Base-by-base conservation (phyloP, 2,113 vertebrate species). In the Pungitius pungitius region DNA sequence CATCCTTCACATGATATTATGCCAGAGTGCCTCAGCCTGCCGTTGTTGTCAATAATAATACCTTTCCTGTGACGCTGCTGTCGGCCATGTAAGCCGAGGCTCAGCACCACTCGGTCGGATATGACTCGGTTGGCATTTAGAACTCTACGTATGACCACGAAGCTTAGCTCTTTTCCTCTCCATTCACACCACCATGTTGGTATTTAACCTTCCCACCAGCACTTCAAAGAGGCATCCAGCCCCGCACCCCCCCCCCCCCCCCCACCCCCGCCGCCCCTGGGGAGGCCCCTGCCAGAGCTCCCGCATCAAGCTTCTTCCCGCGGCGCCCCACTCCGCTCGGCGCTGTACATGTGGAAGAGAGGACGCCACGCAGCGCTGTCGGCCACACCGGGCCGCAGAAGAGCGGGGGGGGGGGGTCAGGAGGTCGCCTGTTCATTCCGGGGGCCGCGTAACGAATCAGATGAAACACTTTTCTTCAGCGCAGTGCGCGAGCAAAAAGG, bases 171-270 rank as follows among this genome's bases (percentile, higher is more conserved):
- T 62, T 39, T 63, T 37, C 47, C 88, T 62, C 35, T 63, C 42
- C 47, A 58, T 78, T 88, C 69, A 86, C 60, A 56, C 75, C 67
- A 40, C 56, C 51, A 67, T 83, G 85, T 77, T 78, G 86, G 76
- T 74, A 86, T 81, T 86, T 86, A 85, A 89, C 85, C 78, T 81
- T 62, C 82, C 65, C 59, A 26, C 33, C 61, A 39, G 55, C 61
- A 72, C 80, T 85, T 86, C 79, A 88, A 87, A 90, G 73, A 82
- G 78, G 77, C 68, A 76, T 81, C 63, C n/a, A n/a, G n/a, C n/a
- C n/a, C n/a, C n/a, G n/a, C n/a, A n/a, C n/a, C n/a, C n/a, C n/a
- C n/a, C n/a, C 80, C 64, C 45, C 51, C 6, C 3, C 3, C 3
- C 1, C 42, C 42, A 17, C 42, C 42, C 12, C 6, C 30, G 30